Percentiles rank a stretch among this genome's conserved stretches.
Conservation (phyloP, 2,888 invertebrate genomes). For the Slavum lentiscoides region DNA sequence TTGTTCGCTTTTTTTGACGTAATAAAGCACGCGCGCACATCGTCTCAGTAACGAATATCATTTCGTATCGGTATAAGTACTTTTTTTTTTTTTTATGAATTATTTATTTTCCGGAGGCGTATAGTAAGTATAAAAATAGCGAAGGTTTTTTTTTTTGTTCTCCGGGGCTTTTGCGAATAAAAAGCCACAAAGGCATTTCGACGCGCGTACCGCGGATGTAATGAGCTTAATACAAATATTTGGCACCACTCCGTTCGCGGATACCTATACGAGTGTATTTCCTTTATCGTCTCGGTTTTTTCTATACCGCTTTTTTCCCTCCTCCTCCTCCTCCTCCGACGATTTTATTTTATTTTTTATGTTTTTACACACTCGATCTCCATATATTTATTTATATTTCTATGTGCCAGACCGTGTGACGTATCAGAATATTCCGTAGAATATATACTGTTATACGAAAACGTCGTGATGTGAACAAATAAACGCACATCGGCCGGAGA, state of each 20-base stretch:
- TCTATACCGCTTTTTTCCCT: not conserved
- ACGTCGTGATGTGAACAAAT: constrained; percentile 19
- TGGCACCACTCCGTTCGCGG: not conserved
- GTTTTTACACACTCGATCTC: not conserved
- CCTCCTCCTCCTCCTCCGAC: too few species aligned
- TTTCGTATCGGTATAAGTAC: too few species aligned
- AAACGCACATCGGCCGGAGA: not conserved
- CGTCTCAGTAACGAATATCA: too few species aligned
- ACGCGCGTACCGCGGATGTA: not conserved
- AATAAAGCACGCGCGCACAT: too few species aligned
- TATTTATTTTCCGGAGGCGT: too few species aligned
- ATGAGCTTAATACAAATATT: constrained; percentile 4
- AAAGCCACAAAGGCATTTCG: not conserved
- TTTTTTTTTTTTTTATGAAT: too few species aligned
- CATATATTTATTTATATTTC: not conserved
- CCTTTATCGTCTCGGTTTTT: not conserved
- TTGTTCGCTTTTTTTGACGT: too few species aligned
- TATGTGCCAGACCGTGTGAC: not conserved
- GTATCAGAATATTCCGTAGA: not conserved
- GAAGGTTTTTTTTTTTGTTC: not conserved
- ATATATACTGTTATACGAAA: not conserved
- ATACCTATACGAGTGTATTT: not conserved
- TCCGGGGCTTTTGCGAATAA: not conserved
- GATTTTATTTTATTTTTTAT: not conserved
- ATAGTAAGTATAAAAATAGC: not conserved